Base-by-base conservation (phyloP, 2,797 vertebrate species). In the Synanceia verrucosa region DNA sequence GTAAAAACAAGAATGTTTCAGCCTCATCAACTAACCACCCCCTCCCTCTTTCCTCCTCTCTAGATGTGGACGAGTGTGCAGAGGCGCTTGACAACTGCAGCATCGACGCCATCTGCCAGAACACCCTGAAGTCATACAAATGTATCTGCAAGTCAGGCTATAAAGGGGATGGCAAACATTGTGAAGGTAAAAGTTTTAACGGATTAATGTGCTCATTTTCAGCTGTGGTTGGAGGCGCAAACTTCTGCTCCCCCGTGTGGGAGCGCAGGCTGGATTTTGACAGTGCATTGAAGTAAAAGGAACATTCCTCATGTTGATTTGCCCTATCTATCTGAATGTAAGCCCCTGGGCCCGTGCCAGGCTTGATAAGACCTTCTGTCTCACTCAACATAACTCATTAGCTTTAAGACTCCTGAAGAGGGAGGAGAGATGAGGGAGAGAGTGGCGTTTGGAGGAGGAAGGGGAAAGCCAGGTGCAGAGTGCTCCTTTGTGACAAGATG, bases 61-160 rank as follows among this genome's bases (percentile, higher is more conserved):
- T 92, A 99, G 98, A 99, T 93, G 95, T 98, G 83, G 98, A 99
- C 1, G 98, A 99, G 93, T 99, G 98, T 21, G 96, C 96, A 52
- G 97, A 99, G 83, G 96, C 95, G 43, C 96, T 97, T 0, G 98
- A 99, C 95, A 97, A 93, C 91, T 99, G 98, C 91, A 98, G 97
- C 92, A 98, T 99, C 4, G 98, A 99, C 0, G 98, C 98, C 79
- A 97, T 99, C 95, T 99, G 98, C 92, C 98, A 99, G 94, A 99
- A 99, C 91, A 99, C 97, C 36, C 95, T 95, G 10, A 95, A 94
- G 82, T 98, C 97, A 16, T 99, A 98, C 94, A 99, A 97, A 88
- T 99, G 98, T 88, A 98, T 99, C 94, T 99, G 98, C 96, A 99
- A 99, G 92, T 98, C 98, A 0, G 98, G 97, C 82, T 99, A 98